Evolutionary conservation across 2,888 invertebrate species (phyloP), one percentile per base, ranked within the genome.

Genomic region (Tillus elongatus): DNA sequence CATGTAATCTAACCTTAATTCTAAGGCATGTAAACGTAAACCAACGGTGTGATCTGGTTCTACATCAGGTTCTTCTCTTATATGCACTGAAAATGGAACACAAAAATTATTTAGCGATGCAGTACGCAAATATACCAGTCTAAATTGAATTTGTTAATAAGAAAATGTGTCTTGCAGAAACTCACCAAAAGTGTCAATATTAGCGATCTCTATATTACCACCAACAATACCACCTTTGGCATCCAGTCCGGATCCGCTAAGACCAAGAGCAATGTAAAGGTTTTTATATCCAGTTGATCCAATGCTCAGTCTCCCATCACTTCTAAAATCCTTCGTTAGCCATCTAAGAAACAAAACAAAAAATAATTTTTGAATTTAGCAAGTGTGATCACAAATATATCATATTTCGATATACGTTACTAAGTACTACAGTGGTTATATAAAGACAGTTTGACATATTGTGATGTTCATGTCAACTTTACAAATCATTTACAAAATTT

Each of bases 171-270:
- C n/a, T n/a, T n/a, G n/a, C n/a, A n/a, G n/a, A n/a, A 50, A 68
- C 72, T 68, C 62, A 82, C 81, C 75, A 58, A 82, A 86, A 0
- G 89, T 89, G 60, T 88, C 82, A 47, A 95, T 85, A 60, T 85
- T 80, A 46, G 87, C 82, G 26, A 97, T 76, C 61, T 92, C 86
- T 55, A 97, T 88, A 50, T 85, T 87, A 13, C 97, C 97, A 59
- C 96, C 95, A 15, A 97, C 95, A 57, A 97, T 96, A 49, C 97
- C 97, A 36, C 92, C 93, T 65, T 92, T 88, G 9, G 97, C 96
- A 63, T 95, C 95, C 37, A 98, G 74, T 50, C 86, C 82, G 1
- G 95, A 93, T 15, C 89, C 85, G 8, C 82, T 89, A 39, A 96
- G 71, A 42, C 89, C 89, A 26, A 93, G 75, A 31, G 88, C 83